A percentile compares a stretch with the other conserved stretches of the same genome.
phyloP scores from a whole-genome alignment of 2,113 vertebrate species.

The Lathamus discolor region DNA sequence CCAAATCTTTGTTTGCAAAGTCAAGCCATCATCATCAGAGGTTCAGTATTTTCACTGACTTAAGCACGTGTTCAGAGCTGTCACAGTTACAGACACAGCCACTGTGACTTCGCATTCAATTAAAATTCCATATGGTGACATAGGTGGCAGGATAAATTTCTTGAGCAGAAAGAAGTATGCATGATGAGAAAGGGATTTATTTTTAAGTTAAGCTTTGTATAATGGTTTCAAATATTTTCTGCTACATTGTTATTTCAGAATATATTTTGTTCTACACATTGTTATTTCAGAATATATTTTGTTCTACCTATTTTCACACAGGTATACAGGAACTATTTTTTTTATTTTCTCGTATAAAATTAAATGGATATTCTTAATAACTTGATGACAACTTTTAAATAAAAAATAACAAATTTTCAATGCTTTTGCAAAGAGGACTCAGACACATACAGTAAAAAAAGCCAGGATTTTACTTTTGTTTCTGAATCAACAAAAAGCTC shows the following conservation, averaged over 20 bases:
- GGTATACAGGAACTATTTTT: background rate
- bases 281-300: too few species aligned
- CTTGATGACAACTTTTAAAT: background rate
- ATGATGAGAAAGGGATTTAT: background rate
- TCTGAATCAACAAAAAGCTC: background rate
- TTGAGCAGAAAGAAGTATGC: background rate
- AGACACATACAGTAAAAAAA: background rate
- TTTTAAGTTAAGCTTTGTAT: background rate
- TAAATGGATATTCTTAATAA: background rate
- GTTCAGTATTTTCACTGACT: background rate
- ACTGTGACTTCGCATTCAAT: background rate
- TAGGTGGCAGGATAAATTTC: slow-evolving; percentile 47
- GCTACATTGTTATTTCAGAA: background rate
- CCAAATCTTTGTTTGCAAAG: too few species aligned
- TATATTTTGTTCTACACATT: background rate
- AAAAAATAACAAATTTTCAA: background rate
- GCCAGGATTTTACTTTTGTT: background rate
- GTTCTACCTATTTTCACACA: background rate
- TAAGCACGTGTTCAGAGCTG: background rate
- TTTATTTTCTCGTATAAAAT: background rate
- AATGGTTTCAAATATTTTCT: background rate
- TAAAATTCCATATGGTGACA: slow-evolving; percentile 3
- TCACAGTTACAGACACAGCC: background rate
- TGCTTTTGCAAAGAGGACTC: background rate
- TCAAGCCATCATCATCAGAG: background rate